A percentile compares a stretch with the other conserved stretches of the same genome.
phyloP scores from a whole-genome alignment of 2,797 vertebrate species.

The Chaetodon trifasciatus region DNA sequence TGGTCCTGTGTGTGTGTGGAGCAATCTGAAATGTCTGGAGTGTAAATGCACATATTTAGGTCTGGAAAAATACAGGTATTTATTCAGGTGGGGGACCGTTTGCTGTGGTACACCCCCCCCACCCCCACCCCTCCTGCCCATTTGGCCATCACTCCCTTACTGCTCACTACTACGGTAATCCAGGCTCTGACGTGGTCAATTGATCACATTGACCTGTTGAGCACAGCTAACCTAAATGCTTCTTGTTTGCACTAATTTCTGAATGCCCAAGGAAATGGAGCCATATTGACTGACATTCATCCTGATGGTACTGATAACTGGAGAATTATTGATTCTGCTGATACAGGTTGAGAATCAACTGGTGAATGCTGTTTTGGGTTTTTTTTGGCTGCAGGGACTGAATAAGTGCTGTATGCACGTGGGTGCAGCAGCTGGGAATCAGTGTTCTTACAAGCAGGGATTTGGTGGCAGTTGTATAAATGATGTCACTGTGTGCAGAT shows the following conservation, averaged over 20 bases:
- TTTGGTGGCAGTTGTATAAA: constrained; percentile 80
- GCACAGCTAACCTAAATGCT: constrained; percentile 57
- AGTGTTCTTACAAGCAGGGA: constrained; percentile 60
- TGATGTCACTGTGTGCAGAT: constrained; percentile 72
- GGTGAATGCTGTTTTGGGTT: constrained; percentile 2
- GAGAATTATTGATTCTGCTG: constrained; percentile 59
- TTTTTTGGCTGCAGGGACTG: not conserved
- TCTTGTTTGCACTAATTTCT: constrained; percentile 54
- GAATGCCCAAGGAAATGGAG: constrained; percentile 58
- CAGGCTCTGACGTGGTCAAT: constrained; percentile 69
- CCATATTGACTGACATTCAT: constrained; percentile 57
- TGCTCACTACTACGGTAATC: constrained; percentile 69
- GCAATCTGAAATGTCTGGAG: constrained; percentile 81
- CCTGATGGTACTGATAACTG: constrained; percentile 55
- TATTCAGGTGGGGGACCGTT: constrained; percentile 86
- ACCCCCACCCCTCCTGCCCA: constrained; percentile 8
- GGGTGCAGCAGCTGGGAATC: constrained; percentile 67
- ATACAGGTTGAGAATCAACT: constrained; percentile 41
- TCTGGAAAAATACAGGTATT: constrained; percentile 87
- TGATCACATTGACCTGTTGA: constrained; percentile 73
- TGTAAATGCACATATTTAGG: constrained; percentile 84
- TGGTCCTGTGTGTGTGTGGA: constrained; percentile 74
- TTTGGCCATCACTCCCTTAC: constrained; percentile 75
- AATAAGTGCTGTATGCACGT: constrained; percentile 33
- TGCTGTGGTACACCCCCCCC: constrained; percentile 49